Conservation (phyloP, 2,888 invertebrate species). For the Acronicta alni region DNA sequence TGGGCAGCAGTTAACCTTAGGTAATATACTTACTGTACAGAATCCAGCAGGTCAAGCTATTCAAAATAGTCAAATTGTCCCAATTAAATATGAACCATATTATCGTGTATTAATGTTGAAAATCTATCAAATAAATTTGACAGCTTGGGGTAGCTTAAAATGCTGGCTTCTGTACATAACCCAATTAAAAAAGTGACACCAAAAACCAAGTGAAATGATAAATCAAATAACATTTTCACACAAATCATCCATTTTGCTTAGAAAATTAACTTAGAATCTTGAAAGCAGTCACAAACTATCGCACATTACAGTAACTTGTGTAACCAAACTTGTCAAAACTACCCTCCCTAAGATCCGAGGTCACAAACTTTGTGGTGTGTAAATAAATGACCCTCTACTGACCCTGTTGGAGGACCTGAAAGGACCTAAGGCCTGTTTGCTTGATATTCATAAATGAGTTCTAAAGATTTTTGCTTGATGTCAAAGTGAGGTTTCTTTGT, state of each 20-base stretch:
- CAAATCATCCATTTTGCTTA: background rate
- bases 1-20: no score
- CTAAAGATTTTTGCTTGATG: conserved; percentile 4
- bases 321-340: conserved; percentile 7
- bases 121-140: no score
- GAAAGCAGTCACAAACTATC: conserved; percentile 7
- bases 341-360: conserved; percentile 6
- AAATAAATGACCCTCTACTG: conserved; percentile 13
- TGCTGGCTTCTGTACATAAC: no score
- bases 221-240: background rate
- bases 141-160: no score
- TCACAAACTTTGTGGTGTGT: conserved; percentile 15
- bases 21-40: no score
- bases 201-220: no score
- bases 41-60: no score
- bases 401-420: conserved; percentile 7
- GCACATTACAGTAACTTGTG: conserved; percentile 6
- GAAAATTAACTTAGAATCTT: background rate
- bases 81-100: no score
- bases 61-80: no score
- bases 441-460: conserved; percentile 9
- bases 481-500: background rate
- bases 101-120: no score
- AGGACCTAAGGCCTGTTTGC: conserved; percentile 4
- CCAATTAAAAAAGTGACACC: no score